Evolutionary conservation across 2,888 invertebrate genomes (phyloP).

Genomic region (Xestia rhomboidea): DNA sequence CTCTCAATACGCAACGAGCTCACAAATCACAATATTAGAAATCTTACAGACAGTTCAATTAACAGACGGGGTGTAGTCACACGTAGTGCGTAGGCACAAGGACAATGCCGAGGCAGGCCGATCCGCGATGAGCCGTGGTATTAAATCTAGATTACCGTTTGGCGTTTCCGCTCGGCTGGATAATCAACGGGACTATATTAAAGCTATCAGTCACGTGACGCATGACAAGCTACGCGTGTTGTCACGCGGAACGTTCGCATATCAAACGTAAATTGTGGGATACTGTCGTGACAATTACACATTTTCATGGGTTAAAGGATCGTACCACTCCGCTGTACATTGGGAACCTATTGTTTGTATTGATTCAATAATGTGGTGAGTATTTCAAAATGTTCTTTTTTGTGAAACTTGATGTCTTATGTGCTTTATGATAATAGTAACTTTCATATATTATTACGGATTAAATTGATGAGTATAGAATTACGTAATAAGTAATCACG

Average conservation of each 20-base stretch:
- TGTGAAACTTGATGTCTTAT: neutral
- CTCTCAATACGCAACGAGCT: conserved; percentile 36
- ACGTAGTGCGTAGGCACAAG: conserved; percentile 66
- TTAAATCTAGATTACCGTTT: conserved; percentile 90
- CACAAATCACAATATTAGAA: conserved; percentile 43
- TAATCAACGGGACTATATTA: conserved; percentile 89
- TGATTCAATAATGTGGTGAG: conserved; percentile 34
- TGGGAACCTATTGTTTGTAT: conserved; percentile 42
- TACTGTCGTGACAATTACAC: conserved; percentile 74
- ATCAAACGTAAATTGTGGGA: conserved; percentile 79
- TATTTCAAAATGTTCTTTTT: conserved; percentile 1
- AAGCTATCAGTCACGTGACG: conserved; percentile 89
- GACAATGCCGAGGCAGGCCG: conserved; percentile 74
- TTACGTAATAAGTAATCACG: neutral
- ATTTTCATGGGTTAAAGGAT: conserved; percentile 72
- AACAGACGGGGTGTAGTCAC: conserved; percentile 45
- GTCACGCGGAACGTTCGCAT: conserved; percentile 78
- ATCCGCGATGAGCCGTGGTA: conserved; percentile 85
- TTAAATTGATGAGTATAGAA: neutral
- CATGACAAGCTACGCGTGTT: conserved; percentile 82
- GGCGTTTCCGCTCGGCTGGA: conserved; percentile 86
- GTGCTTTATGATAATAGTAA: neutral
- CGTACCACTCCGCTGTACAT: conserved; percentile 38
- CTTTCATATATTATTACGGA: too few relatives aligned
- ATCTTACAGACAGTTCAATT: conserved; percentile 59